Evolutionary conservation across 2,888 invertebrate species (phyloP), one percentile per base, ranked within the genome.

Genomic region (Salticus scenicus): DNA sequence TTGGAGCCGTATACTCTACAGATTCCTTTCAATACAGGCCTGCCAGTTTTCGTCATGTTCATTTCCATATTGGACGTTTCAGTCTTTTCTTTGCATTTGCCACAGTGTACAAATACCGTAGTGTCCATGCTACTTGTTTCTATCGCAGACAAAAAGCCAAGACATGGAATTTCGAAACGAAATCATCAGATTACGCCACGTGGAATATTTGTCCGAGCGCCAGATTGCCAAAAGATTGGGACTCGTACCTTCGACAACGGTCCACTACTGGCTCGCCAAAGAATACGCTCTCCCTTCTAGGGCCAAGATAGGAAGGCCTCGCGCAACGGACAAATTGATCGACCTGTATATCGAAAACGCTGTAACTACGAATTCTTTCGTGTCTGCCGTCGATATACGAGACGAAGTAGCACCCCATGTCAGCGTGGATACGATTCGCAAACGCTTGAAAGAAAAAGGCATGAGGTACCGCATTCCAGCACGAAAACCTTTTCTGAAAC

Each of bases 301-400:
- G 0, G 42, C 64, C 1, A 79, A 72, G 33, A 33, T 72, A 1
- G 79, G 72, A n/a, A n/a, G 79, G 1, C 79, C 79, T 27, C 79
- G 72, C 0, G 70, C 5, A 0, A 79, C 71, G 0, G 0, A 14
- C 17, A 8, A 30, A 1, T n/a, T n/a, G n/a, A n/a, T n/a, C n/a
- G n/a, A n/a, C n/a, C n/a, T n/a, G n/a, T n/a, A n/a, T n/a, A n/a
- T n/a, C n/a, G n/a, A n/a, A n/a, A n/a, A n/a, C n/a, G 14, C 30
- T 0, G 20, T n/a, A 2, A 71, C 71, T n/a, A 1, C 8, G 24
- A 4, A 72, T 47, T 72, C 73, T 2, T 79, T 79, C 41, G n/a
- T 30, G 24, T 27, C 71, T 12, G 78, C 78, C 7, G 31, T 37
- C 1, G 71, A 66, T n/a, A 4, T 73, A 5, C 41, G 20, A 12